A percentile compares a stretch with the other conserved stretches of the same genome.
Evolutionary conservation across 2,797 vertebrate genomes (phyloP).

Genomic region (Xyrichtys novacula): DNA sequence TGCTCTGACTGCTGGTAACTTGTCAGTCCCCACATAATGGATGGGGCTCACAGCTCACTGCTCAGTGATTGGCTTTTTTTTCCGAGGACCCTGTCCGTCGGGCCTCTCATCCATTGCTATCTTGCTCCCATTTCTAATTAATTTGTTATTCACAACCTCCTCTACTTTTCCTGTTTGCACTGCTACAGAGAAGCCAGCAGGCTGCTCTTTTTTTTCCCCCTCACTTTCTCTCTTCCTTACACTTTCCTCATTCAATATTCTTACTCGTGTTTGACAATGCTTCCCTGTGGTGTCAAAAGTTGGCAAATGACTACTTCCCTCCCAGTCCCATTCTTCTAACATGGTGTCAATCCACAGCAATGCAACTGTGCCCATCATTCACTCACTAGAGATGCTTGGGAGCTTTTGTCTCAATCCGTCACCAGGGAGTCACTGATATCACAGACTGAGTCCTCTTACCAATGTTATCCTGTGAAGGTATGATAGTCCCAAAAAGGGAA

Average conservation of each 20-base stretch:
- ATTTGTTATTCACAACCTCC: slow-evolving; percentile 86
- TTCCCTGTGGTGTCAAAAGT: slow-evolving; percentile 71
- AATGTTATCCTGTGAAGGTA: slow-evolving; percentile 30
- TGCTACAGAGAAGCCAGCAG: slow-evolving; percentile 61
- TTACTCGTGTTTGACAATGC: slow-evolving; percentile 69
- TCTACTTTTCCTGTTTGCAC: slow-evolving; percentile 69
- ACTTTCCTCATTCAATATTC: slow-evolving; percentile 66
- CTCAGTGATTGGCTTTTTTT: slow-evolving; percentile 85
- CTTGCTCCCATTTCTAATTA: slow-evolving; percentile 85
- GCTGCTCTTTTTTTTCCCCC: slow-evolving; percentile 47
- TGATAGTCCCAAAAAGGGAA: slow-evolving; percentile 16
- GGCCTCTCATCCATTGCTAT: slow-evolving; percentile 75
- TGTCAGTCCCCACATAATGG: slow-evolving; percentile 91
- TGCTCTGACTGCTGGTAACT: slow-evolving; percentile 88
- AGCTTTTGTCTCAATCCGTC: slow-evolving; percentile 69
- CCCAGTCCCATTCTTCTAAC: slow-evolving; percentile 69
- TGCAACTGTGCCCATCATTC: slow-evolving; percentile 63
- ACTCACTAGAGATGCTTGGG: slow-evolving; percentile 58
- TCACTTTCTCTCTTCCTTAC: slow-evolving; percentile 32
- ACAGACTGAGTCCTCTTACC: slow-evolving; percentile 25
- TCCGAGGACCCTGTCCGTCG: slow-evolving; percentile 67
- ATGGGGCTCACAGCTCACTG: slow-evolving; percentile 90
- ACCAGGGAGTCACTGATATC: slow-evolving; percentile 51
- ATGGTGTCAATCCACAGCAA: slow-evolving; percentile 53
- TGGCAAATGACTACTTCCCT: slow-evolving; percentile 76